Evolutionary conservation across 2,797 vertebrate genomes (phyloP), one percentile per base, ranked within the genome.

Genomic region (Mus caroli): DNA sequence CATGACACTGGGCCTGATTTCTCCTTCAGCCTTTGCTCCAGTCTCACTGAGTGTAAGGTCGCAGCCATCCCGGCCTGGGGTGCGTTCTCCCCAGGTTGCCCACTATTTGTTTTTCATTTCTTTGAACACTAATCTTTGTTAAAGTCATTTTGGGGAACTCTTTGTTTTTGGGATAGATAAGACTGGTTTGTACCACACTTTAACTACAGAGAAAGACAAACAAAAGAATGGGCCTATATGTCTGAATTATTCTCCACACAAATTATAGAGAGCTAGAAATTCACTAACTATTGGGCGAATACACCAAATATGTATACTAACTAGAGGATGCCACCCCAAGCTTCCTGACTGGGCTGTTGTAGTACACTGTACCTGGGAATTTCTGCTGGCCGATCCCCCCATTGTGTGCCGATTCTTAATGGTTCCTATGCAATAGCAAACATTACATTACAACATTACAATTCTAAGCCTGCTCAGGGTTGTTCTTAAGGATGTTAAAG

Each of bases 181-280:
- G 40, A 88, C 79, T 82, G 46, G 71, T 56, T n/a, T 12, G 50
- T 92, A 80, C 19, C 37, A 50, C 10, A 77, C 0, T 93, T 37
- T 58, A 91, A 77, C 79, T 90, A 58, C 82, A 90, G 56, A 86
- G 86, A 64, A 52, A 91, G 46, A 60, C 62, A 77, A 83, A 90
- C 20, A 94, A 95, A 84, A 91, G 78, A 67, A 78, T 1, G 40
- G 2, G 28, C 73, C 52, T 80, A 31, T 15, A 71, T 73, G 14
- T 78, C 56, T 89, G 14, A 62, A 89, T 83, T 82, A 5, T 64
- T 86, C 91, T 62, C 89, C 56, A 28, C 37, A 84, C 40, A 88
- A 83, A 89, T 76, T 75, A 37, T 50, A 94, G 89, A 92, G 34
- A 92, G 56, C 84, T 4, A 73, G 50, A 40, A 56, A 60, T 71